Evolutionary conservation across 1,140 invertebrate genomes (phyloP).

Genomic region (Drosophila setifemur): DNA sequence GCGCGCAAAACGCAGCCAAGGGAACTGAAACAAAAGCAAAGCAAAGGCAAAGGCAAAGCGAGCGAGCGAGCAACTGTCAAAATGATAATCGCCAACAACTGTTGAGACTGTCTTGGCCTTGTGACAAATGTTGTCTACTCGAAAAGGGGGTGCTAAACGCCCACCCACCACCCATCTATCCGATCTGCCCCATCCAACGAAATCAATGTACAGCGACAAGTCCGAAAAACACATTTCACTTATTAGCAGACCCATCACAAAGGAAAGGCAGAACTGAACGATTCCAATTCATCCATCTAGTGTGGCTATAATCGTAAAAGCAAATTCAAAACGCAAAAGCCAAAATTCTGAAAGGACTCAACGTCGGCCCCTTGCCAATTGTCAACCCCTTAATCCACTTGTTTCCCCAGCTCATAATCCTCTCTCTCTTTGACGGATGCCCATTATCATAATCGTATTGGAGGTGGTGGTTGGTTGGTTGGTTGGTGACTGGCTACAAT

Average conservation of each 20-base stretch:
- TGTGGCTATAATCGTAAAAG: conserved; percentile 69
- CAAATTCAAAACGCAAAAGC: conserved; percentile 74
- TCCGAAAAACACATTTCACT: conserved; percentile 76
- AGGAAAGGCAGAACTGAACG: conserved; percentile 10
- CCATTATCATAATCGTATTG: conserved; percentile 51
- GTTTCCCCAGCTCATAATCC: conserved; percentile 54
- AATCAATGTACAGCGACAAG: conserved; percentile 27
- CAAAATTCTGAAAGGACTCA: conserved; percentile 27
- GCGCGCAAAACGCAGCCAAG: conserved; percentile 48
- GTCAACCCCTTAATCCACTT: conserved; percentile 77
- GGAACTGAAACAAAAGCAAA: conserved; percentile 59
- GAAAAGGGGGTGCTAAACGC: background rate
- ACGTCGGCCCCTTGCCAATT: conserved; percentile 5
- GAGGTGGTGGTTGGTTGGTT: conserved; percentile 7
- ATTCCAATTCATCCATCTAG: conserved; percentile 43
- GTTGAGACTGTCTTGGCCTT: conserved; percentile 59
- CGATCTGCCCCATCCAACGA: background rate
- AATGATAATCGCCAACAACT: conserved; percentile 82
- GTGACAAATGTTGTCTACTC: conserved; percentile 67
- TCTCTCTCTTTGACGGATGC: conserved; percentile 6
- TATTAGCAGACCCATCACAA: conserved; percentile 42
- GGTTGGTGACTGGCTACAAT: too few relatives aligned
- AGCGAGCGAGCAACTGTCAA: conserved; percentile 62
- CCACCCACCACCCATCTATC: background rate
- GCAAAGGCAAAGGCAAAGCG: conserved; percentile 1